Base-by-base conservation (phyloP, 2,797 vertebrate species). In the Rhyacichthys aspro region DNA sequence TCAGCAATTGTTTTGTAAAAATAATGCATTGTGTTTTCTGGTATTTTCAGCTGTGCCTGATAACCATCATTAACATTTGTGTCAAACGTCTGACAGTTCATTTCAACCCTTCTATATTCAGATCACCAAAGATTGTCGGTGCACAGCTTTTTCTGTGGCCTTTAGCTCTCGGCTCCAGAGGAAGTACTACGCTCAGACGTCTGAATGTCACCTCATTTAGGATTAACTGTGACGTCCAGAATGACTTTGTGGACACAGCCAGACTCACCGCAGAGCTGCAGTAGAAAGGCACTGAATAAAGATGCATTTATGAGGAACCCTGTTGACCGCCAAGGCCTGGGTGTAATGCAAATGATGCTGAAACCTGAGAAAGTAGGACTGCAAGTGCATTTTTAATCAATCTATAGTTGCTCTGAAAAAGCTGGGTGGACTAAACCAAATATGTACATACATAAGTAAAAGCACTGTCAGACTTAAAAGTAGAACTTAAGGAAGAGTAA, bases 151-250 rank as follows among this genome's bases (percentile, higher is more conserved):
- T 74, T 57, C 54, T 57, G 59, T 48, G 61, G 33, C 17, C 44
- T 66, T 70, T 72, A 76, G 65, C 47, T 63, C 63, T 36, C 10
- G 28, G 56, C 70, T 64, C 64, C 48, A 32, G 36, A 55, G 43
- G 56, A 65, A 72, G 55, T 58, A 64, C 54, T 56, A 17, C 43
- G 70, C 62, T 70, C 47, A 69, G 43, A 42, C 56, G 50, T 38
- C 57, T 62, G 39, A 82, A 70, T 70, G 54, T 70, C 76, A 79
- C 71, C 55, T 83, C 72, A 75, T 77, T 86, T 76, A 72, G 71
- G 74, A 84, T 87, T 70, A 85, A 79, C 59, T 43, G 49, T 54
- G 60, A 55, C 8, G 18, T 69, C 53, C 56, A 43, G 71, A 84
- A 74, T 82, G n/a, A 78, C 62, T 79, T 77, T 54, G 49, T 41